phyloP scores from a whole-genome alignment of 2,113 vertebrate genomes.

The Litocranius walleri region DNA sequence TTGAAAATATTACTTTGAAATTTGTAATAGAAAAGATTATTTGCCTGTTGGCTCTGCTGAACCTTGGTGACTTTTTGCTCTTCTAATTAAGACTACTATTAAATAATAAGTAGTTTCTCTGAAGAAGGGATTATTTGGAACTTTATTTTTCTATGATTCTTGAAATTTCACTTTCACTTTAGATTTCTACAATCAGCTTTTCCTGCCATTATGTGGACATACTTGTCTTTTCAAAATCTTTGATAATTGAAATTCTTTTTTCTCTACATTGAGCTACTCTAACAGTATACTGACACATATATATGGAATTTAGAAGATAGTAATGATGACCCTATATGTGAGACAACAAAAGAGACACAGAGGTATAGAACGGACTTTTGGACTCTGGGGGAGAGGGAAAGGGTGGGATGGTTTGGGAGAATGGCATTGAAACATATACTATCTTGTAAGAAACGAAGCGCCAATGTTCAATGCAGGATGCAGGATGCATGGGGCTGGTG shows the following conservation, averaged over 20 bases:
- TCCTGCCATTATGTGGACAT: not conserved
- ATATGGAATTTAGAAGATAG: no score
- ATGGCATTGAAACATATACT: no score
- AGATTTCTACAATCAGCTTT: not conserved
- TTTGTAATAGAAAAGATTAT: not conserved
- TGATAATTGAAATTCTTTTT: not conserved
- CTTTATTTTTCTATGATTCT: conserved; percentile 24
- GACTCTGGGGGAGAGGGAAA: no score
- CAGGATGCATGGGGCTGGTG: no score
- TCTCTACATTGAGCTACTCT: not conserved
- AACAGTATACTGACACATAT: no score
- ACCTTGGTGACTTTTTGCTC: not conserved
- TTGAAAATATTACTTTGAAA: conserved; percentile 3
- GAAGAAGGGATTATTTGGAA: conserved; percentile 11
- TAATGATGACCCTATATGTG: no score
- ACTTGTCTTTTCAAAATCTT: conserved; percentile 14
- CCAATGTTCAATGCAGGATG: no score
- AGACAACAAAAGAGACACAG: no score
- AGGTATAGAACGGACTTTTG: no score
- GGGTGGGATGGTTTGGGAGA: no score
- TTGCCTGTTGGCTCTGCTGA: not conserved
- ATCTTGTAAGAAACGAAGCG: no score
- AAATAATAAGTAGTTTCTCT: conserved; percentile 4
- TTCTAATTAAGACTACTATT: not conserved
- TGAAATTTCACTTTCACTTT: not conserved